Percentiles rank a stretch among this genome's conserved stretches.
These are phyloP conservation scores for Notodonta ziczac DNA, from an alignment of 2,888 invertebrate genomes.

Conservation along the genomic window DNA sequence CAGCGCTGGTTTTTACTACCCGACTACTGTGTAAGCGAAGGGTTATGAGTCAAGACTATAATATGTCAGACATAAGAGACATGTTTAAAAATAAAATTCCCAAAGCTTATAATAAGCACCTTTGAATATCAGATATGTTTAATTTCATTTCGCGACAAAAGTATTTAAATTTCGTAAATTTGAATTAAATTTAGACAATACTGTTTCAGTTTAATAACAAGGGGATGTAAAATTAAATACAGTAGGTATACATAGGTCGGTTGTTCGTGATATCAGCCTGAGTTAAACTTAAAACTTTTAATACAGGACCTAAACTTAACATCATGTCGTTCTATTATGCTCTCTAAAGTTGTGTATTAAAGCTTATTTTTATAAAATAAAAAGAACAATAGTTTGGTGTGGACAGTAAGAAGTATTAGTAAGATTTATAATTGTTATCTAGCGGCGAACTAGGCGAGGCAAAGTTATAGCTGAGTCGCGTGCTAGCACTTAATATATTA, in stretches of 20 bases:
- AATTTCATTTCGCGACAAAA: no score
- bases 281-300: conserved; percentile 16
- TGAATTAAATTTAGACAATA: not conserved
- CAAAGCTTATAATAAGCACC: no score
- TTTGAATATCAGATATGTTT: no score
- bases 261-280: conserved; percentile 10
- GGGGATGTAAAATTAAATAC: not conserved
- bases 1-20: conserved; percentile 37
- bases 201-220: not conserved
- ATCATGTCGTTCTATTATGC: conserved; percentile 12
- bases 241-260: not conserved
- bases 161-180: no score
- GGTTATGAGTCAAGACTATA: not conserved
- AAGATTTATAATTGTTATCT: conserved; percentile 81
- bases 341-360: conserved; percentile 17
- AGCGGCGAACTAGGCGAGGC: conserved; percentile 70
- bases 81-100: not conserved
- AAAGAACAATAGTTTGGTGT: conserved; percentile 51
- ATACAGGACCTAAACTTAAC: conserved; percentile 2
- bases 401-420: conserved; percentile 77
- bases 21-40: conserved; percentile 6
- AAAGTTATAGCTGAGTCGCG: conserved; percentile 75
- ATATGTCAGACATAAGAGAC: not conserved
- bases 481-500: conserved; percentile 78
- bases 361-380: conserved; percentile 31